phyloP scores from a whole-genome alignment of 2,797 vertebrate species.

The Benthosema pterotum region DNA sequence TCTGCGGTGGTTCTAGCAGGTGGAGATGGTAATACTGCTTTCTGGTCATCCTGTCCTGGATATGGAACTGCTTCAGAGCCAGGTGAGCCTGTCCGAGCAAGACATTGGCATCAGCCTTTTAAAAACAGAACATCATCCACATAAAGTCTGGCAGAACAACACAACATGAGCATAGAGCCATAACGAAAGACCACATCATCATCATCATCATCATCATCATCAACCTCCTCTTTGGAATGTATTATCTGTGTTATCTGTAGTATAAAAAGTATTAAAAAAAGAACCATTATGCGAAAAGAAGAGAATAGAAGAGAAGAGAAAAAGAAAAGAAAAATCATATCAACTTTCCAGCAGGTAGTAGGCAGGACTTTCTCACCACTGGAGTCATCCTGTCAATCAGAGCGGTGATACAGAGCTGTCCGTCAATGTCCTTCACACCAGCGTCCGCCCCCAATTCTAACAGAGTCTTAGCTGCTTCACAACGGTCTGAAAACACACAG shows the following conservation, averaged over 20 bases:
- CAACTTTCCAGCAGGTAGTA: neutral
- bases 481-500: conserved; percentile 61
- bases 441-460: conserved; percentile 70
- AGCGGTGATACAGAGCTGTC: conserved; percentile 75
- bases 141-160: neutral
- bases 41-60: conserved; percentile 64
- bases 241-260: no score
- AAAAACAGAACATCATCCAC: conserved; percentile 13
- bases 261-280: no score
- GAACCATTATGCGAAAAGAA: no score
- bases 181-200: no score
- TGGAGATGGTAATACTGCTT: conserved; percentile 76
- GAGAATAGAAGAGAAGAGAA: no score
- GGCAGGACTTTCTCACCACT: conserved; percentile 57
- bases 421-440: conserved; percentile 67
- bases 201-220: no score
- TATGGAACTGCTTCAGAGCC: conserved; percentile 72
- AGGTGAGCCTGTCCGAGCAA: conserved; percentile 63
- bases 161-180: no score
- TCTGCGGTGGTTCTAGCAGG: conserved; percentile 63
- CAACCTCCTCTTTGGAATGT: no score
- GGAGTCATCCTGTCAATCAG: conserved; percentile 70
- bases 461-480: conserved; percentile 62
- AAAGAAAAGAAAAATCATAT: neutral
- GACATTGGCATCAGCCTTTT: no score